Evolutionary conservation across 2,113 vertebrate genomes (phyloP).

Genomic region (Corythoichthys intestinalis): DNA sequence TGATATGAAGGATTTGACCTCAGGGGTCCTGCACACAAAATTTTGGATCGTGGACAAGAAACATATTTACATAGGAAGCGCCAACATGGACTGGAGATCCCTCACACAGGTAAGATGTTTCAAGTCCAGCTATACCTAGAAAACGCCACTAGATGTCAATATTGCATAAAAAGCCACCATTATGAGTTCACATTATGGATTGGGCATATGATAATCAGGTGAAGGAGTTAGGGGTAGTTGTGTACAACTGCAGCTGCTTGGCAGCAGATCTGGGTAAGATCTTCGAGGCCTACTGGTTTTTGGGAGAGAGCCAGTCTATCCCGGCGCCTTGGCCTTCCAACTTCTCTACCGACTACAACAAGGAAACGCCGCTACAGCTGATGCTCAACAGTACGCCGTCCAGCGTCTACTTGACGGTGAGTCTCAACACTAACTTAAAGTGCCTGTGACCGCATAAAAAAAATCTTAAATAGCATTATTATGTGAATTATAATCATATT

Average conservation of each 20-base stretch:
- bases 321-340: conserved; percentile 80
- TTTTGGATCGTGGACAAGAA: conserved; percentile 89
- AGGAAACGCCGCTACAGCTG: conserved; percentile 78
- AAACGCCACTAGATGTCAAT: background rate
- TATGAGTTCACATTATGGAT: no score
- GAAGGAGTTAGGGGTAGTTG: conserved; percentile 82
- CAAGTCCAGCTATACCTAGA: background rate
- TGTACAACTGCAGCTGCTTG: conserved; percentile 92
- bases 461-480: no score
- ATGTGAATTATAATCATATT: no score
- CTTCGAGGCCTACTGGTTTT: conserved; percentile 88
- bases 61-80: conserved; percentile 88
- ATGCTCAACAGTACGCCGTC: conserved; percentile 77
- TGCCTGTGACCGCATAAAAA: no score
- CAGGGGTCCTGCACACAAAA: conserved; percentile 88
- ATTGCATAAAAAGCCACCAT: background rate
- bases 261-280: conserved; percentile 86
- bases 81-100: conserved; percentile 97
- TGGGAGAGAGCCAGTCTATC: conserved; percentile 76
- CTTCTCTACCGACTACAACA: conserved; percentile 82
- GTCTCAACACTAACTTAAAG: background rate
- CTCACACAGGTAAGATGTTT: conserved; percentile 81
- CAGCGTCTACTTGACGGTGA: conserved; percentile 83
- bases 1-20: conserved; percentile 80
- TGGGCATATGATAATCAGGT: conserved; percentile 69